These are phyloP conservation scores for Pseudopodoces humilis DNA, from an alignment of 2,113 vertebrate species.

Conservation along the genomic window DNA sequence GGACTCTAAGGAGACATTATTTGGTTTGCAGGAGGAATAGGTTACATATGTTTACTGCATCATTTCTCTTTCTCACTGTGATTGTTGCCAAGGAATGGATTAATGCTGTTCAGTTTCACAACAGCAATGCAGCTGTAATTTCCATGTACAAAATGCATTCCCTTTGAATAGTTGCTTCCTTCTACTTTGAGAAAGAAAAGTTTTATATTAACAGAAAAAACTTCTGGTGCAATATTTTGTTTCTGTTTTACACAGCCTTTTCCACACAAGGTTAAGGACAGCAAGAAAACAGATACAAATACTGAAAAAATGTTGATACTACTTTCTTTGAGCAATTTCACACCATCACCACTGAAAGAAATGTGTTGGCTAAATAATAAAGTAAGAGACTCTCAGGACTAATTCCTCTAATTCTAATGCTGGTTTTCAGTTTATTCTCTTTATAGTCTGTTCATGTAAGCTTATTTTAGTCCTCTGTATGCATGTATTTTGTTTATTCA, in stretches of 20 bases:
- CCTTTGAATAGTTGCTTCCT: neutral
- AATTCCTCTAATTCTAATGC: neutral
- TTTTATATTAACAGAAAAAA: neutral
- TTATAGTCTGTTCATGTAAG: neutral
- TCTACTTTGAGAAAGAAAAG: neutral
- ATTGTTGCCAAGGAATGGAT: slow-evolving; percentile 27
- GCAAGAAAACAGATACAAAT: neutral
- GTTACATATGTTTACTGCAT: slow-evolving; percentile 10
- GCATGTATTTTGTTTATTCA: neutral
- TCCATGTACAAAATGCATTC: neutral
- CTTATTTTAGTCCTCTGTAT: neutral
- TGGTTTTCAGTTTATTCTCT: neutral
- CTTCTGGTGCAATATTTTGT: neutral
- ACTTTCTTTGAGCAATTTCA: neutral
- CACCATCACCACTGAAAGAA: neutral
- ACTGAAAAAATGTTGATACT: neutral
- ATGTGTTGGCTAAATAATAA: neutral
- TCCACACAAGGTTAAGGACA: neutral
- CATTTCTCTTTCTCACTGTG: neutral
- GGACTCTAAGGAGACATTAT: neutral
- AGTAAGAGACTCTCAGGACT: neutral
- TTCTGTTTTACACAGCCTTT: neutral
- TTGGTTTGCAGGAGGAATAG: slow-evolving; percentile 4
- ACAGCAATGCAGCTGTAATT: slow-evolving; percentile 12
- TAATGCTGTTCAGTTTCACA: slow-evolving; percentile 1